Conservation (phyloP, 2,113 vertebrate genomes). For the Scomber scombrus region DNA sequence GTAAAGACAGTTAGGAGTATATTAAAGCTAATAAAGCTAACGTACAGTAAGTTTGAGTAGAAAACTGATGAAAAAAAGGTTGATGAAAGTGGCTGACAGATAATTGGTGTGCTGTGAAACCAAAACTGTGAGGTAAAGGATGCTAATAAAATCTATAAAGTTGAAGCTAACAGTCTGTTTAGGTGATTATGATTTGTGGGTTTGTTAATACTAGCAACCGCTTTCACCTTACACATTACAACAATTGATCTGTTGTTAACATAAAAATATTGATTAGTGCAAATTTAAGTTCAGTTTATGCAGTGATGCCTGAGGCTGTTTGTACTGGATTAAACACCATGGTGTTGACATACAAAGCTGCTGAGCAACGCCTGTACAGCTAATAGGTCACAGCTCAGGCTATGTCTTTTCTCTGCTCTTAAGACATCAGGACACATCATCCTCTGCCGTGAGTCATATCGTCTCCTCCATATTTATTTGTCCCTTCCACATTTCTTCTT, state of each 20-base stretch:
- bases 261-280: not conserved
- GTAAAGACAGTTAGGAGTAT: not conserved
- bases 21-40: not conserved
- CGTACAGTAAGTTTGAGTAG: too few relatives aligned
- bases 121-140: too few relatives aligned
- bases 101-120: too few relatives aligned
- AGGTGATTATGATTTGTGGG: too few relatives aligned
- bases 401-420: not conserved
- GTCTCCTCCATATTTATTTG: not conserved
- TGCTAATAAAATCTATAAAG: too few relatives aligned
- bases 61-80: too few relatives aligned
- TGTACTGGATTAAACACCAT: not conserved
- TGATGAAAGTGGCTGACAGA: too few relatives aligned
- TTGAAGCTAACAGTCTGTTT: too few relatives aligned
- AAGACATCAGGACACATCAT: conserved; percentile 16
- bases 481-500: not conserved
- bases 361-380: not conserved
- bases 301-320: too few relatives aligned
- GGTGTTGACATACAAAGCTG: not conserved
- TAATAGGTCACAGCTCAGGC: not conserved
- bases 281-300: not conserved
- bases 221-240: too few relatives aligned
- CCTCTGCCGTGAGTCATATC: conserved; percentile 18
- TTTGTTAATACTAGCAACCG: too few relatives aligned
- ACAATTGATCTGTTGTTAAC: too few relatives aligned